A percentile compares a stretch with the other conserved stretches of the same genome.
Evolutionary conservation across 2,888 invertebrate species (phyloP).

Genomic region (Megastigmus dorsalis): DNA sequence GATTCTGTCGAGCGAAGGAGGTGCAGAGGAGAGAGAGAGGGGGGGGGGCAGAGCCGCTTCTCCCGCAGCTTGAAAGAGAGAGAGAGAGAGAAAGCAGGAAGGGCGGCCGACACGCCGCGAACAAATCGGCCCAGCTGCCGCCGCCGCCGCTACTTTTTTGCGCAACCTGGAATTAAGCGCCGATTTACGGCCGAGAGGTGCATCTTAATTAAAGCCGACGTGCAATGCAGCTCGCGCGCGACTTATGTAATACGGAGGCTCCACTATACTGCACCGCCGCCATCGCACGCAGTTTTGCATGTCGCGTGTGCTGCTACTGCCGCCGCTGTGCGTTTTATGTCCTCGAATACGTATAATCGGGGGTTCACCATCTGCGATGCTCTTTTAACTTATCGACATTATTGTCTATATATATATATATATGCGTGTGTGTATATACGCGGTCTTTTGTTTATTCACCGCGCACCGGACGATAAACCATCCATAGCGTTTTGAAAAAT

Average conservation of each 20-base stretch:
- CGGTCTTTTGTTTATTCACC: too few species aligned
- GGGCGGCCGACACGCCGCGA: background rate
- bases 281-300: conserved; percentile 30
- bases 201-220: conserved; percentile 59
- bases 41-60: conserved; percentile 38
- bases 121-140: conserved; percentile 26
- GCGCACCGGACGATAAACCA: too few species aligned
- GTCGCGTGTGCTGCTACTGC: background rate
- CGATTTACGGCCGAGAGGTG: conserved; percentile 57
- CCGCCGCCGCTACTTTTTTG: conserved; percentile 51
- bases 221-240: conserved; percentile 43
- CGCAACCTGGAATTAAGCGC: conserved; percentile 53
- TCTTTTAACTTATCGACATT: too few species aligned
- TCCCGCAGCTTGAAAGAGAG: conserved; percentile 4
- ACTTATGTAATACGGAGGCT: too few species aligned
- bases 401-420: too few species aligned
- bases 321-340: background rate
- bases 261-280: too few species aligned
- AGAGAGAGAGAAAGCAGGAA: background rate
- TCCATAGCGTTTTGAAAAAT: too few species aligned
- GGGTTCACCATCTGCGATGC: too few species aligned
- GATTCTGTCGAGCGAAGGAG: conserved; percentile 9
- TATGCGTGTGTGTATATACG: too few species aligned
- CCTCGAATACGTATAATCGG: too few species aligned
- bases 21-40: background rate